Evolutionary conservation across 2,113 vertebrate genomes (phyloP).

Genomic region (Pachypanchax playfairii): DNA sequence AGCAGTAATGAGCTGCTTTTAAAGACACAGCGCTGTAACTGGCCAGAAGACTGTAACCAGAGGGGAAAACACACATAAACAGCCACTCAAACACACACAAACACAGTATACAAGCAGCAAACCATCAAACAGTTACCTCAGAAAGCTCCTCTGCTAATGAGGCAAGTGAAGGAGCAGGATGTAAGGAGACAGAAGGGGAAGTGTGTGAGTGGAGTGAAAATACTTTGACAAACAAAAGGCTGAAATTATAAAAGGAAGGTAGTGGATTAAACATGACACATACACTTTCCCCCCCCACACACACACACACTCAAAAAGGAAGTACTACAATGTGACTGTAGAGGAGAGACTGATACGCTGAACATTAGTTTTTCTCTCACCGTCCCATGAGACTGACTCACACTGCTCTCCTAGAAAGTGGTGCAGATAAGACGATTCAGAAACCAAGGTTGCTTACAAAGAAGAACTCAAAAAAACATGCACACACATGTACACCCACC

Average conservation of each 20-base stretch:
- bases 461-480: slow-evolving; percentile 20
- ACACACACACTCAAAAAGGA: not conserved
- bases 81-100: slow-evolving; percentile 10
- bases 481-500: slow-evolving; percentile 20
- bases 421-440: slow-evolving; percentile 9
- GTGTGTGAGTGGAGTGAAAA: slow-evolving; percentile 37
- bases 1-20: slow-evolving; percentile 70
- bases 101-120: not conserved
- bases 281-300: not conserved
- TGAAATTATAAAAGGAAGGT: slow-evolving; percentile 22
- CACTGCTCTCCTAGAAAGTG: slow-evolving; percentile 42
- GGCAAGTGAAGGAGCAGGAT: slow-evolving; percentile 39
- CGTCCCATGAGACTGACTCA: slow-evolving; percentile 26
- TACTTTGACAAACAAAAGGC: slow-evolving; percentile 20
- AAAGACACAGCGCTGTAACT: slow-evolving; percentile 54
- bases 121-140: slow-evolving; percentile 30
- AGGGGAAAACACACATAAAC: slow-evolving; percentile 31
- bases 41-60: slow-evolving; percentile 33
- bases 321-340: not conserved
- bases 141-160: slow-evolving; percentile 57
- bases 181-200: slow-evolving; percentile 37
- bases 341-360: not conserved
- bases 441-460: slow-evolving; percentile 43
- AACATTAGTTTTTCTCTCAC: slow-evolving; percentile 29
- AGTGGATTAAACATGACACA: slow-evolving; percentile 28